These are phyloP conservation scores for Rhynchonycteris naso DNA, from an alignment of 2,797 vertebrate genomes.

Conservation along the genomic window DNA sequence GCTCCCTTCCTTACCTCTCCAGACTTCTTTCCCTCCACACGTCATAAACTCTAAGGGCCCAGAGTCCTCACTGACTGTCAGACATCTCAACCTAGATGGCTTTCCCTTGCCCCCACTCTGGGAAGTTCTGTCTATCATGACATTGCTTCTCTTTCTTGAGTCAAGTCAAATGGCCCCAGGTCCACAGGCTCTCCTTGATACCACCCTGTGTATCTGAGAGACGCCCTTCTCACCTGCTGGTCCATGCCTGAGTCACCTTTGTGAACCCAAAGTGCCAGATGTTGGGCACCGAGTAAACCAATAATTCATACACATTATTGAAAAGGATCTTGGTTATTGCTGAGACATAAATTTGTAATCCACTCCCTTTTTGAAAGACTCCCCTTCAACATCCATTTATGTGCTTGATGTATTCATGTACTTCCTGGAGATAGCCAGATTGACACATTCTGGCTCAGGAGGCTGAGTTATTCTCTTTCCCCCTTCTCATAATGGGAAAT, in stretches of 20 bases:
- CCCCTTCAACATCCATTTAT: neutral
- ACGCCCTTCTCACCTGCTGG: neutral
- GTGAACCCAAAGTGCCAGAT: neutral
- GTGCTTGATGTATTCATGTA: neutral
- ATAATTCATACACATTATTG: neutral
- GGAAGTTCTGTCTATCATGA: neutral
- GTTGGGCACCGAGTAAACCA: neutral
- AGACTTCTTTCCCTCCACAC: neutral
- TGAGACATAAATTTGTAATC: neutral
- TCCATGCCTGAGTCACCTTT: neutral
- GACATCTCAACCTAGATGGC: neutral
- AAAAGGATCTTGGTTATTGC: neutral
- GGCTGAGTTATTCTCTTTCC: neutral
- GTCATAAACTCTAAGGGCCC: neutral
- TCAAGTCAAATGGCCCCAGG: neutral
- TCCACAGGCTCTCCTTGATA: neutral
- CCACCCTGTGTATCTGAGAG: too few species aligned
- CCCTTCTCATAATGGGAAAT: neutral
- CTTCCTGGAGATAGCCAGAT: neutral
- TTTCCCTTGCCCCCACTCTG: neutral
- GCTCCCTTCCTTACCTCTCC: neutral
- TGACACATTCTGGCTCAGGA: neutral
- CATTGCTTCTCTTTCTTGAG: neutral
- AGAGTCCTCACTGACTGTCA: neutral
- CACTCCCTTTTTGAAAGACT: neutral